A percentile compares a stretch with the other conserved stretches of the same genome.
Conservation (phyloP, 2,797 vertebrate genomes). For the Halcyon badia region DNA sequence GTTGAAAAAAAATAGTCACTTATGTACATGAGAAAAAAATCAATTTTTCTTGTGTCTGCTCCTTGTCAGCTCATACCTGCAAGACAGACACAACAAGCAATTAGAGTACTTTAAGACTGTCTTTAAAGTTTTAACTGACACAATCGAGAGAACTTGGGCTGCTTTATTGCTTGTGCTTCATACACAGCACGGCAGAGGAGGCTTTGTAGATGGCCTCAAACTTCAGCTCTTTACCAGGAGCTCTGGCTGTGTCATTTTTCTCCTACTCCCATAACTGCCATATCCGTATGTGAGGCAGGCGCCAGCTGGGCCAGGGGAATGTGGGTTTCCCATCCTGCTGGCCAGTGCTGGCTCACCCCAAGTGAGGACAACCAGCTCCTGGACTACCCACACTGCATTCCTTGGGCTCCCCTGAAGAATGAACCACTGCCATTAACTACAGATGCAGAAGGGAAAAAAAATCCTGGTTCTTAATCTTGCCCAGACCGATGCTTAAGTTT, state of each 20-base stretch:
- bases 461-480: neutral
- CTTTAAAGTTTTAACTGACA: neutral
- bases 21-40: slow-evolving; percentile 20
- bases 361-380: neutral
- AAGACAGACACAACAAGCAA: slow-evolving; percentile 26
- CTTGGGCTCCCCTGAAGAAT: neutral
- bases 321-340: neutral
- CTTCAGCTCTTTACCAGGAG: neutral
- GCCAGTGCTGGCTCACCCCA: neutral
- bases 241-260: rapidly evolving
- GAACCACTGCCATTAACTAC: neutral
- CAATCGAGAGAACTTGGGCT: neutral
- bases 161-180: neutral
- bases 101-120: neutral
- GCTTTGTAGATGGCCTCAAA: neutral
- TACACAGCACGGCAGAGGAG: neutral
- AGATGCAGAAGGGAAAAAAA: neutral
- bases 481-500: neutral
- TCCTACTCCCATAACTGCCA: neutral
- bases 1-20: neutral
- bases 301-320: neutral
- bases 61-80: slow-evolving; percentile 81
- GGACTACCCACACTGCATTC: neutral
- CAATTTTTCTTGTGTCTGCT: slow-evolving; percentile 72
- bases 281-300: rapidly evolving